phyloP scores from a whole-genome alignment of 2,113 vertebrate species.

The Nettapus auritus region DNA sequence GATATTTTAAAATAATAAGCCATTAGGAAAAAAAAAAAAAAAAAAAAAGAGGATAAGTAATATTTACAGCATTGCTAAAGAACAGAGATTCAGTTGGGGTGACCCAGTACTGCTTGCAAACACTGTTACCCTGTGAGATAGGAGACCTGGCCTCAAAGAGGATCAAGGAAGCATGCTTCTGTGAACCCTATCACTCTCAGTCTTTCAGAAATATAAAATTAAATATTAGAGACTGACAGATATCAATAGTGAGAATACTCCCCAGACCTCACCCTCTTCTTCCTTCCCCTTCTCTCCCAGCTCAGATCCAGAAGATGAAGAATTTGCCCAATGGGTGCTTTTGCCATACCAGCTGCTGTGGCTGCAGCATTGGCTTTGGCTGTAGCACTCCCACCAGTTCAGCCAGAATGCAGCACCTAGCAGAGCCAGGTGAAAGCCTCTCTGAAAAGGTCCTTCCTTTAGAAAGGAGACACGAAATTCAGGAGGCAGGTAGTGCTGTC shows the following conservation, averaged over 20 bases:
- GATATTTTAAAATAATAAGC: neutral
- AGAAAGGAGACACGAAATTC: neutral
- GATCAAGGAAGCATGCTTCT: neutral
- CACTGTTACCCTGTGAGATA: neutral
- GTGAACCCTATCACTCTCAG: neutral
- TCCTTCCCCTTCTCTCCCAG: neutral
- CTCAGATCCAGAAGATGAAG: neutral
- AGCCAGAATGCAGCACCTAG: neutral
- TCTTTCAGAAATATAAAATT: neutral
- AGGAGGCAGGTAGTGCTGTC: neutral
- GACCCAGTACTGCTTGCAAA: neutral
- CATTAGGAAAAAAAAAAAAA: fast-evolving
- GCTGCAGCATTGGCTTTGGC: neutral
- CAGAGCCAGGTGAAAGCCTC: fast-evolving
- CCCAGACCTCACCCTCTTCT: neutral
- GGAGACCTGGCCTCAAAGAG: neutral
- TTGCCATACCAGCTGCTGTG: neutral
- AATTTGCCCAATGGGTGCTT: fast-evolving
- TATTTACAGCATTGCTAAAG: neutral
- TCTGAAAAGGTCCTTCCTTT: neutral
- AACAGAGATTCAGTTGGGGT: neutral
- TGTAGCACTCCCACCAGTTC: neutral
- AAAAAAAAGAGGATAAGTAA: neutral
- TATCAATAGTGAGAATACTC: neutral
- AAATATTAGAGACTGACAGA: neutral